Base-by-base conservation (phyloP, 2,888 invertebrate species). In the Ceriagrion tenellum region DNA sequence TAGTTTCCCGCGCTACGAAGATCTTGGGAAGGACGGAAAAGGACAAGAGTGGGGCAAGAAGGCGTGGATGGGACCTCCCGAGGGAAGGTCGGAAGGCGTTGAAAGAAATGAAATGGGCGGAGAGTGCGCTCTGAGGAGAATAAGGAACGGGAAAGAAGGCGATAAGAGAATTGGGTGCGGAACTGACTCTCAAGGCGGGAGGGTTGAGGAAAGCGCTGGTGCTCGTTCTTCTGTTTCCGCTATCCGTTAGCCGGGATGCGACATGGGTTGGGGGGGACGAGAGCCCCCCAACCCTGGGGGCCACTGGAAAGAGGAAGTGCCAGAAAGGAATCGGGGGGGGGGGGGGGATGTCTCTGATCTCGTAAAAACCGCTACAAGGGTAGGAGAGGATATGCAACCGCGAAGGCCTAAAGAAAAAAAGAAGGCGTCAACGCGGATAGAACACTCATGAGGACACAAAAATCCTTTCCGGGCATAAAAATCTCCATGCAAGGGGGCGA, bases 361-460 rank as follows among this genome's bases (percentile, higher is more conserved):
- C 35, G 30, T 81, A 81, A 59, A 81, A 81, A 81, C 81, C 81
- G 81, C 81, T 81, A 81, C 81, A 81, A 81, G 81, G 35, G 81
- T 12, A 30, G 26, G 81, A 35, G 81, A 35, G 81, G 35, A 81
- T 81, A 18, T 81, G 30, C 81, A 81, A 81, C 81, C 81, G 35
- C 81, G 16, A 35, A 16, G 35, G 1, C 30, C 1, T 35, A 81
- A 30, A 81, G 13, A 69, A 69, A 69, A 69, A 81, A 35, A 30
- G 81, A 18, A 35, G 35, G 13, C 35, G 81, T 23, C 26, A 35
- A 12, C 3, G 81, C 69, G 35, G 18, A 81, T 10, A 35, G 81
- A 35, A 81, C 30, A 35, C 1, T 13, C 81, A 1, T 26, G 81
- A 35, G 13, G 35, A 35, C 35, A 13, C 35, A 10, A 69, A 81